phyloP scores from a whole-genome alignment of 2,797 vertebrate species.

The Ceryle rudis region DNA sequence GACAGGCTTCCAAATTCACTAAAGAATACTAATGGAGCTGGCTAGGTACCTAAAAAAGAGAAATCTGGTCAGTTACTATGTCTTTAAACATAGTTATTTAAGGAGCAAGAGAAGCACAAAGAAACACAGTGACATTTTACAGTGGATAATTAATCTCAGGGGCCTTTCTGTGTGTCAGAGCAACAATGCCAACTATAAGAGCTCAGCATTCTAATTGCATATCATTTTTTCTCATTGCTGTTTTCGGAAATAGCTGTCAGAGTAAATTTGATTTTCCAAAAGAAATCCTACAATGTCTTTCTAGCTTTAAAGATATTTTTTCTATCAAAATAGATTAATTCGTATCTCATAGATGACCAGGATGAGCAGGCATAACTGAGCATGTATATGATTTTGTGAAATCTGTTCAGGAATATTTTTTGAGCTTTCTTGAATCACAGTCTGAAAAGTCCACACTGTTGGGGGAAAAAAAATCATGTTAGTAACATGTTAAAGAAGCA shows the following conservation, averaged over 20 bases:
- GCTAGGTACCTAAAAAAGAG: neutral
- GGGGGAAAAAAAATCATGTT: neutral
- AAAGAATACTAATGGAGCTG: neutral
- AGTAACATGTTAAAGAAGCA: fast-evolving
- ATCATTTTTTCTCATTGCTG: neutral
- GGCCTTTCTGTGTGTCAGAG: neutral
- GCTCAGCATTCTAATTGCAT: neutral
- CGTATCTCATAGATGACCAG: neutral
- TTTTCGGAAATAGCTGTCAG: neutral
- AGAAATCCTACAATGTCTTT: neutral
- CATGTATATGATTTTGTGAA: neutral
- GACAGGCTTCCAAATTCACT: neutral
- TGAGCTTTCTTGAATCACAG: neutral
- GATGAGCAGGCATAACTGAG: neutral
- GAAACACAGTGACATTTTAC: neutral
- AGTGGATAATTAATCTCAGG: neutral
- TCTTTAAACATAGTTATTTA: neutral
- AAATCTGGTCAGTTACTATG: neutral
- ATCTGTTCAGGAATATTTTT: conserved; percentile 9
- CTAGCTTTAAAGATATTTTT: neutral
- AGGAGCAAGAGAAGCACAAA: neutral
- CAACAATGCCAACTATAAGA: neutral
- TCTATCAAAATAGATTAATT: neutral
- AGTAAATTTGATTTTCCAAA: neutral
- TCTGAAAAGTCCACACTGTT: neutral